A percentile compares a stretch with the other conserved stretches of the same genome.
These are phyloP conservation scores for Menidia beryllina DNA, from an alignment of 2,113 vertebrate genomes.

Conservation along the genomic window DNA sequence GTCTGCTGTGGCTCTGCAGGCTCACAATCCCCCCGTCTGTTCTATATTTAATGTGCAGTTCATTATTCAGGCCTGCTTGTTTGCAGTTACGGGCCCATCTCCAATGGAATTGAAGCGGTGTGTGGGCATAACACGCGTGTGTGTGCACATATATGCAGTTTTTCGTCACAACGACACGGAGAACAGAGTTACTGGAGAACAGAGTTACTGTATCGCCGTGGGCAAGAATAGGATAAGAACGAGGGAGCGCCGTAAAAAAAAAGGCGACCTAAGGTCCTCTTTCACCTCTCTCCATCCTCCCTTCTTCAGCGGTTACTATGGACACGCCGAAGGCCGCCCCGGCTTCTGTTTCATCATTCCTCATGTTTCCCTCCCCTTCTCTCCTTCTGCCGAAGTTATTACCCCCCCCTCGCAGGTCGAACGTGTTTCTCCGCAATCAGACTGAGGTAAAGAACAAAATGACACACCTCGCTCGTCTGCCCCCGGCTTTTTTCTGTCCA, in stretches of 20 bases:
- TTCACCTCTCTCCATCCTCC: conserved; percentile 38
- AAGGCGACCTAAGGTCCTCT: too few species aligned
- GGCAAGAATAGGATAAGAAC: conserved; percentile 55
- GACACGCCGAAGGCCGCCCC: conserved; percentile 25
- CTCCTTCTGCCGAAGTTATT: conserved; percentile 32
- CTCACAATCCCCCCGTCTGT: conserved; percentile 39
- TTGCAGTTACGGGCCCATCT: conserved; percentile 53
- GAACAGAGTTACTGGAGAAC: too few species aligned
- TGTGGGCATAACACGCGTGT: conserved; percentile 9
- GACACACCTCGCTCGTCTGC: conserved; percentile 25
- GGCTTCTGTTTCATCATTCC: conserved; percentile 7
- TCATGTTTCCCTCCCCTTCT: not conserved
- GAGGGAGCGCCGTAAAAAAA: conserved; percentile 34
- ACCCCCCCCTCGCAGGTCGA: conserved; percentile 23
- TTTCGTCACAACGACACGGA: conserved; percentile 45
- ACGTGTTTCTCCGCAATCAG: conserved; percentile 32
- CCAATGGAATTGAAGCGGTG: conserved; percentile 30
- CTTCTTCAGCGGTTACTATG: conserved; percentile 49
- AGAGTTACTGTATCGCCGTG: conserved; percentile 58
- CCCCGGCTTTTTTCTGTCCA: conserved; percentile 24
- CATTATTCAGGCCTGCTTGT: conserved; percentile 70
- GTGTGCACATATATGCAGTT: not conserved
- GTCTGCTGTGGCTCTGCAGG: conserved; percentile 57
- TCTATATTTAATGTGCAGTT: conserved; percentile 74
- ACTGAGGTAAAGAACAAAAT: conserved; percentile 44